A percentile compares a stretch with the other conserved stretches of the same genome.
These are phyloP conservation scores for Tyto alba DNA, from an alignment of 2,113 vertebrate species.

Conservation along the genomic window DNA sequence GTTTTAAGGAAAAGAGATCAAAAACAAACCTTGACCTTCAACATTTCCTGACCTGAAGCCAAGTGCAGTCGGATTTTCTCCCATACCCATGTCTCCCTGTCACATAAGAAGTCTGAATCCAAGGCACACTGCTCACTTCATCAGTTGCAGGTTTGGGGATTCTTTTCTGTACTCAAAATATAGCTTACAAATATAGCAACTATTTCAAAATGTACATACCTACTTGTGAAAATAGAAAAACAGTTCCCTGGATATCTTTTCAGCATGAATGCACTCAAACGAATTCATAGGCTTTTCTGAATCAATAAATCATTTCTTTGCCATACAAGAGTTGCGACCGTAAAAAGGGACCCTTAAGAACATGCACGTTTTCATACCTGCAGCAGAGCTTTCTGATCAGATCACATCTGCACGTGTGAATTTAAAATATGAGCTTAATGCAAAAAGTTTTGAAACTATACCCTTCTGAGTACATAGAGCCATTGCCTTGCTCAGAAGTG, in stretches of 20 bases:
- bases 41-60: slow-evolving; percentile 10
- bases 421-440: not conserved
- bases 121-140: slow-evolving; percentile 4
- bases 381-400: not conserved
- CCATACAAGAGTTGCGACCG: not conserved
- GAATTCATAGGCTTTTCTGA: not conserved
- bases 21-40: slow-evolving; percentile 38
- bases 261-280: not conserved
- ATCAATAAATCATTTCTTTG: not conserved
- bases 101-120: not conserved
- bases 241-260: not conserved
- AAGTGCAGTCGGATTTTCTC: not conserved
- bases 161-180: not conserved
- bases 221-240: not conserved
- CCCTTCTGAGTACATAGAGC: not conserved
- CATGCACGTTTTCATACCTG: accelerated
- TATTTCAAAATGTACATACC: not conserved
- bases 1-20: slow-evolving; percentile 24
- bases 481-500: not conserved
- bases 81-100: not conserved
- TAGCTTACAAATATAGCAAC: not conserved
- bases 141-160: not conserved
- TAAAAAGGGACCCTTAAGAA: not conserved
- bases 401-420: not conserved
- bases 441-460: not conserved